These are phyloP conservation scores for Muscicapa adusta DNA, from an alignment of 2,113 vertebrate genomes.

Conservation along the genomic window DNA sequence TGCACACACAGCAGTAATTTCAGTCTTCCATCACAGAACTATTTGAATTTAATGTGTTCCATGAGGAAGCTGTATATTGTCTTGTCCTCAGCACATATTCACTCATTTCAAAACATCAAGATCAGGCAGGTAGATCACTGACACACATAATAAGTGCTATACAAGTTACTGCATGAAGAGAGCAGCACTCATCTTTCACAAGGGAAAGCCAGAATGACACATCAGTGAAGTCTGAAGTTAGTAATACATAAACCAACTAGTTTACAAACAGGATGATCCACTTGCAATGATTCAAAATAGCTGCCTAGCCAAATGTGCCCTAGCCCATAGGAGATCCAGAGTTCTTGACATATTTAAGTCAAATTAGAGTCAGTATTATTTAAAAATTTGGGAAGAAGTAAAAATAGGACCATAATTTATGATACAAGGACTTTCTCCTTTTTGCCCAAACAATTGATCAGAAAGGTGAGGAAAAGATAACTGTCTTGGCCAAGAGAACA, in stretches of 20 bases:
- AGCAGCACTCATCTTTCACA: not conserved
- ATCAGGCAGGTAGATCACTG: not conserved
- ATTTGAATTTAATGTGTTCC: not conserved
- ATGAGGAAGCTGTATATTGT: not conserved
- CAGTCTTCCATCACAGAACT: not conserved
- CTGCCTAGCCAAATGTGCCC: not conserved
- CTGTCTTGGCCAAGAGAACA: not conserved
- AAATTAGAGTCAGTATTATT: not conserved
- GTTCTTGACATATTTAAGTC: not conserved
- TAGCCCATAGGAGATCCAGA: not conserved
- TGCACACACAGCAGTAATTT: not conserved
- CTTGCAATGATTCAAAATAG: not conserved
- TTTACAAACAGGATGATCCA: not conserved
- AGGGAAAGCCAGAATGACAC: not conserved
- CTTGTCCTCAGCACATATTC: not conserved
- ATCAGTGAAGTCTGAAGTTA: not conserved
- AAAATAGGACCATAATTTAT: not conserved
- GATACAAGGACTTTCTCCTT: not conserved
- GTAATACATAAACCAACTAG: not conserved
- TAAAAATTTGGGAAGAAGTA: not conserved
- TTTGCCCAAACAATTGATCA: not conserved
- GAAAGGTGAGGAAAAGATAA: not conserved
- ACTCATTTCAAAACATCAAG: not conserved
- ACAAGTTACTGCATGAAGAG: not conserved
- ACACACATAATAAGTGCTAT: not conserved